Conservation (phyloP, 2,797 vertebrate genomes). For the Neosilurus hyrtlii region DNA sequence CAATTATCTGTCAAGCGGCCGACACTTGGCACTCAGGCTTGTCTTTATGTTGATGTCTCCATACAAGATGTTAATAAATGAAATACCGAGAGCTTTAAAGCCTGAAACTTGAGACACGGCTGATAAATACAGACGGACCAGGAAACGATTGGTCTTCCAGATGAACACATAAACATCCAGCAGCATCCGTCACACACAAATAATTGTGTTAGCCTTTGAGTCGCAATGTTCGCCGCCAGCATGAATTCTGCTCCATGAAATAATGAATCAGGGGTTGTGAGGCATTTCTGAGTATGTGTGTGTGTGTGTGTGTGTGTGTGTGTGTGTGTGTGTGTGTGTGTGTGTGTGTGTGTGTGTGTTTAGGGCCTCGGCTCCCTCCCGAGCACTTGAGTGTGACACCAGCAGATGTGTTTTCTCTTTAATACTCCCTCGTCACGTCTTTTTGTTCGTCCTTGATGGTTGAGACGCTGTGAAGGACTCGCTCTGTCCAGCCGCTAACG, state of each 20-base stretch:
- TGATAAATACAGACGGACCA: constrained; percentile 65
- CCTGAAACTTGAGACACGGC: constrained; percentile 3
- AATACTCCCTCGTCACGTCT: constrained; percentile 35
- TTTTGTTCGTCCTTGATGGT: constrained; percentile 57
- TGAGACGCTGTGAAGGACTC: constrained; percentile 53
- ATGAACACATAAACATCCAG: constrained; percentile 61
- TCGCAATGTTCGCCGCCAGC: constrained; percentile 53
- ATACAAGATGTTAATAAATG: constrained; percentile 32
- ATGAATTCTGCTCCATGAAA: constrained; percentile 55
- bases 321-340: constrained; percentile 14
- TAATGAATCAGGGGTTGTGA: constrained; percentile 63
- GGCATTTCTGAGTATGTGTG: constrained; percentile 7
- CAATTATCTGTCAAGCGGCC: constrained; percentile 30
- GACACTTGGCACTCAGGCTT: neutral
- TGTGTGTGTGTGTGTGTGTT: constrained; percentile 15
- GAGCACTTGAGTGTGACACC: constrained; percentile 40
- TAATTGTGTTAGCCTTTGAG: constrained; percentile 70
- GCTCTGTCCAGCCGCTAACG: constrained; percentile 48
- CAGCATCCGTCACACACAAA: constrained; percentile 63
- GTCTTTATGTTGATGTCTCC: constrained; percentile 20
- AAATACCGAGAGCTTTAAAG: constrained; percentile 30
- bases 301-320: constrained; percentile 20
- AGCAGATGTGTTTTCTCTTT: constrained; percentile 55
- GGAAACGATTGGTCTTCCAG: constrained; percentile 63
- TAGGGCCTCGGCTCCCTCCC: constrained; percentile 49